Evolutionary conservation across 2,113 vertebrate species (phyloP), one percentile per base, ranked within the genome.

Genomic region (Ophiodon elongatus): DNA sequence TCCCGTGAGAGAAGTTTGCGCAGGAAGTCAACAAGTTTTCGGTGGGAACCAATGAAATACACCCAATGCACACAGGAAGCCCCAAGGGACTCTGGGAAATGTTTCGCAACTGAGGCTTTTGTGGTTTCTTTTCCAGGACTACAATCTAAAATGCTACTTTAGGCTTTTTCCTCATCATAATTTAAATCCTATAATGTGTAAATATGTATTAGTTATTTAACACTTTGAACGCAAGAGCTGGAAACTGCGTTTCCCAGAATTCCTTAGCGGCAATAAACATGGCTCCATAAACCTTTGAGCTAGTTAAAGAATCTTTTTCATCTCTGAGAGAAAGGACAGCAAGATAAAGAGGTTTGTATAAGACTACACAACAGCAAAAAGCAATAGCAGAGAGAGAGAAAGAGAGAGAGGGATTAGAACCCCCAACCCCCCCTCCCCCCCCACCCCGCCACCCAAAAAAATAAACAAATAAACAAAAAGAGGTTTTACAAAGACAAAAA

Each of bases 321-420:
- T 98, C 97, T 97, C 97, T 98, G 97, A 98, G 97, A 97, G 95
- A 93, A 93, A 92, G 91, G 92, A 94, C 85, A 84, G 87, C 82
- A 86, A 92, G 90, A 93, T 92, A 94, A 95, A 94, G 94, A 95
- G 95, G 91, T 93, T 96, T 96, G 96, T 94, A 86, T 92, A 89
- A 96, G 96, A 97, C 96, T 97, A 98, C 97, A 99, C 97, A 95
- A 97, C 97, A 98, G 97, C 97, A 96, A 99, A 98, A 99, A 99
- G 97, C 97, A 98, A 99, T 92, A 96, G 97, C 96, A 94, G 96
- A 96, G 95, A 96, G 95, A 94, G 79, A 96, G 91, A 95, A 80
- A 92, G 95, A 95, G 86, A 92, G 95, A 96, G 94, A 96, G 95
- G 94, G 78, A 93, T 97, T 95, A 87, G 93, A 96, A 95, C n/a